Conservation (phyloP, 1,140 invertebrate species). For the Popillia japonica region DNA sequence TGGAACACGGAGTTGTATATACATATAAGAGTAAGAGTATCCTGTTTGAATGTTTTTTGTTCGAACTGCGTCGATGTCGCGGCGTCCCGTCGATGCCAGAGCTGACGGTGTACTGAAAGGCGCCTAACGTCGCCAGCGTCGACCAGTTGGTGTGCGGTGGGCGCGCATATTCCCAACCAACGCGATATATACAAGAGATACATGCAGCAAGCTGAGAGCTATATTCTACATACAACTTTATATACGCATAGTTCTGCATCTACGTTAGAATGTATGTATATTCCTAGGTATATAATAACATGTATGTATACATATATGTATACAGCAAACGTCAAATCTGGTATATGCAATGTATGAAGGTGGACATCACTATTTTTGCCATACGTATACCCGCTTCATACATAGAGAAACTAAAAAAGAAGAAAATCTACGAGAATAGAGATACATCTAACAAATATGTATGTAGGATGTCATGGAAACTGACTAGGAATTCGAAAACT, state of each 20-base stretch:
- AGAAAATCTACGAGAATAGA: not conserved
- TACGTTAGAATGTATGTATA: not conserved
- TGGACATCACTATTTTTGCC: not conserved
- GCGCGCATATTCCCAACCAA: slow-evolving; percentile 12
- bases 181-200: slow-evolving; percentile 1
- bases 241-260: not conserved
- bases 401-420: not conserved
- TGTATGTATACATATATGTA: too few relatives aligned
- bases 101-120: slow-evolving; percentile 32
- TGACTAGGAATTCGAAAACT: not conserved
- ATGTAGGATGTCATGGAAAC: not conserved
- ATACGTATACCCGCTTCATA: not conserved
- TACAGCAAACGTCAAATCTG: not conserved
- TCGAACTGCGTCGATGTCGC: not conserved
- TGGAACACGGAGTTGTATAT: not conserved
- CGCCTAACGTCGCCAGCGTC: slow-evolving; percentile 13
- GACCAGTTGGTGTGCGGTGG: slow-evolving; percentile 2
- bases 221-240: too few relatives aligned
- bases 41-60: not conserved
- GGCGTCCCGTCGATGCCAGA: slow-evolving; percentile 13
- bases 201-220: not conserved
- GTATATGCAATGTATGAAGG: not conserved
- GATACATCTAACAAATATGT: not conserved
- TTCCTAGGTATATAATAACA: too few relatives aligned
- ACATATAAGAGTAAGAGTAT: not conserved